phyloP scores from a whole-genome alignment of 2,888 invertebrate genomes.

The Dichetophora obliterata region DNA sequence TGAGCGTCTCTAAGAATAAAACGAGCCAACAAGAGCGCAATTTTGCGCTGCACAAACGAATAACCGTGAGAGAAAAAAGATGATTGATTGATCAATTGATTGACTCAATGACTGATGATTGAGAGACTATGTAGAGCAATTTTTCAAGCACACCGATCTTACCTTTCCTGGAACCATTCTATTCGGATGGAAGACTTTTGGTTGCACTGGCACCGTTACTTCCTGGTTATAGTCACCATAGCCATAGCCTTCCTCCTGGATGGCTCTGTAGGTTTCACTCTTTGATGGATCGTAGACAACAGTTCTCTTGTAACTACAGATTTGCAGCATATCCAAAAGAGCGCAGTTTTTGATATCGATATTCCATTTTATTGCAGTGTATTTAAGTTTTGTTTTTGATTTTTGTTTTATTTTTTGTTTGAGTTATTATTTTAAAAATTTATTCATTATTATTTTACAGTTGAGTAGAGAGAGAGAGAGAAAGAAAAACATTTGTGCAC shows the following conservation, averaged over 20 bases:
- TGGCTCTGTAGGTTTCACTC: constrained; percentile 89
- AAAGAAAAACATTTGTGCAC: constrained; percentile 69
- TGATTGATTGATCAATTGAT: constrained; percentile 6
- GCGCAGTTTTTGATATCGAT: background rate
- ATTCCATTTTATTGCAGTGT: constrained; percentile 36
- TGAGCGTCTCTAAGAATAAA: background rate
- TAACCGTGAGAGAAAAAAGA: background rate
- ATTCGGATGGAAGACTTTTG: constrained; percentile 80
- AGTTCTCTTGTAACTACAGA: constrained; percentile 74
- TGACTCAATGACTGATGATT: constrained; percentile 28
- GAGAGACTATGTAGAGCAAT: constrained; percentile 19
- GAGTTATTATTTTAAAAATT: constrained; percentile 48
- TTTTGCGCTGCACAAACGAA: background rate
- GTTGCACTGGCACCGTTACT: constrained; percentile 79
- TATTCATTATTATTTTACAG: constrained; percentile 48
- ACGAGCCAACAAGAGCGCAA: background rate
- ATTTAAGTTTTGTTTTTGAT: constrained; percentile 43
- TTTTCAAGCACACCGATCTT: constrained; percentile 59
- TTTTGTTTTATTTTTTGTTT: constrained; percentile 48
- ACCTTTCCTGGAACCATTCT: constrained; percentile 73
- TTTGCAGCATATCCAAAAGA: background rate
- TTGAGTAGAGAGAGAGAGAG: constrained; percentile 66
- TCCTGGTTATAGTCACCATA: constrained; percentile 77
- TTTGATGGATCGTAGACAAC: constrained; percentile 87
- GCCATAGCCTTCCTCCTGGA: constrained; percentile 81